Evolutionary conservation across 2,797 vertebrate genomes (phyloP), one percentile per base, ranked within the genome.

Genomic region (Molossus alvarezi): DNA sequence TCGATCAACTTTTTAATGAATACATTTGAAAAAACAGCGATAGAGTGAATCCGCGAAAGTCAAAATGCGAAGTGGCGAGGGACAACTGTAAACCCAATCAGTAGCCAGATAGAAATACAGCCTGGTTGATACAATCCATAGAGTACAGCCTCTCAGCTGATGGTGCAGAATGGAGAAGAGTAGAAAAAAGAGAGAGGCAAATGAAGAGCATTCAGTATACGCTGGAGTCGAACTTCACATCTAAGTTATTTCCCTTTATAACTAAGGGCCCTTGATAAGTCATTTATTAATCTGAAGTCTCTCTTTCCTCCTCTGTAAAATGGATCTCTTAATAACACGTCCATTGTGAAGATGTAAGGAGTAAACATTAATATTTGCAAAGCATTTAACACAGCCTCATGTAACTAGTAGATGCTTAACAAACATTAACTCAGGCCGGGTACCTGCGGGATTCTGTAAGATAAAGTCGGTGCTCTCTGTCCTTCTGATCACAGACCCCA

Each of bases 271-370:
- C 33, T 57, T 67, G 18, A 96, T 64, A 88, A 65, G 13, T 51
- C 76, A 21, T 67, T 14, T 29, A 73, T 92, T 81, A 85, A 80
- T 79, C 64, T 27, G 29, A 79, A 84, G 6, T 88, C 51, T 85
- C 7, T n/a, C 20, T 45, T 21, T 85, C 17, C 20, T 88, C 33
- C 51, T 77, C 17, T 88, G n/a, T n/a, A 84, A 60, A 72, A 69
- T 48, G 29, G 17, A 9, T 17, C 18, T 82, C n/a, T 92, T 64
- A 84, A 37, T 67, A 76, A 88, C 14, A 60, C 14, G 21, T 67
- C 37, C 6, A 21, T 37, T 55, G 55, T 23, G 8, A 41, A 12
- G 29, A 64, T 81, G 2, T 69, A 64, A 76, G 23, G 10, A 86
- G 15, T 79, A 84, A 91, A 72, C 57, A 69, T 60, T 21, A 53